Base-by-base conservation (phyloP, 1,140 invertebrate species). In the Zophobas morio region DNA sequence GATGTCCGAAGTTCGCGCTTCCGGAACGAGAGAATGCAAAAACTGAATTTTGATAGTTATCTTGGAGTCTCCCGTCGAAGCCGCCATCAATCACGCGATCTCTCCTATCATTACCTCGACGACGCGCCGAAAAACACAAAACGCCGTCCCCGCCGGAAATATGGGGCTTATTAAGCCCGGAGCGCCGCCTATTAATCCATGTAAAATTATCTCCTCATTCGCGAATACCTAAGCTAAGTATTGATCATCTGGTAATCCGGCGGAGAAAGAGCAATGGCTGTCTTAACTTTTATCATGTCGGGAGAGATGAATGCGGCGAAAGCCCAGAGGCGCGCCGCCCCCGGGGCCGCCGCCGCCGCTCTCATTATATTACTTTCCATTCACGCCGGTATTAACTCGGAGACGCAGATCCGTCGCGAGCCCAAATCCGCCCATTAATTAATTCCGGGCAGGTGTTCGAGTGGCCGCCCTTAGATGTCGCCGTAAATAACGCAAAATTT, bases 221-320 rank as follows among this genome's bases (percentile, higher is more conserved):
- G 20, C 20, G 20, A 20, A 51, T 5, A 34, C 6, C 57, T 35
- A 6, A 40, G 35, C 57, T 40, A 5, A 37, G 20, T 70, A 70
- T 70, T 70, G 63, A 70, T 70, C 63, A 70, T 70, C 40, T 37
- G 42, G 34, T 70, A 70, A 70, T 70, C 63, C 42, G 1, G 63
- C 36, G n/a, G 63, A 46, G 63, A 70, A 70, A 35, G 37, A 70
- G 63, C 63, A 70, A 60, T 40, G 63, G 63, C 63, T 70, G 63
- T 70, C 63, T 70, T 70, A 70, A 70, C 63, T 70, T 70, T 70
- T 70, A 70, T 70, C 63, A 70, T 70, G 63, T 70, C 63, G 63
- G 56, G 20, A 70, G 8, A 70, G 63, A 70, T 70, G 63, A 70
- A 70, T 70, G 63, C 40, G 42, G 20, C 6, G 36, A 6, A 4